These are phyloP conservation scores for Pteropus alecto DNA, from an alignment of 2,113 vertebrate species.

Conservation along the genomic window DNA sequence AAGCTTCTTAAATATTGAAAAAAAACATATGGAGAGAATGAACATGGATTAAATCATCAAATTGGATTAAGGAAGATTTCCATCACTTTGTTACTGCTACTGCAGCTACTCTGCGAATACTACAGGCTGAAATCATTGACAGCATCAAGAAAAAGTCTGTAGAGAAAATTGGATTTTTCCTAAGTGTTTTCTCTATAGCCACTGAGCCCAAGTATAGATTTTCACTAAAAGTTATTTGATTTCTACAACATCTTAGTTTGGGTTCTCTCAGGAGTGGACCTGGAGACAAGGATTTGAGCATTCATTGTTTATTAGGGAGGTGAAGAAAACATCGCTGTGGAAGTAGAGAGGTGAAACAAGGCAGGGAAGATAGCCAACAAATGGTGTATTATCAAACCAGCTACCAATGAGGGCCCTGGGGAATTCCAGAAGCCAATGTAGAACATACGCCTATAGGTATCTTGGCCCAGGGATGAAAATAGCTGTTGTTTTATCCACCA, in stretches of 20 bases:
- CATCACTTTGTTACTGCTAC: neutral
- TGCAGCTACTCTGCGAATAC: neutral
- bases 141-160: too few species aligned
- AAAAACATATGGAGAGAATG: neutral
- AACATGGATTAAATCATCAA: neutral
- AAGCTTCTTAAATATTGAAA: neutral
- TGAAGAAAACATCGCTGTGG: neutral
- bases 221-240: neutral
- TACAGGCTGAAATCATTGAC: neutral
- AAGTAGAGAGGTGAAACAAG: too few species aligned
- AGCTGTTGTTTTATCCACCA: neutral
- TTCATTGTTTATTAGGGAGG: neutral
- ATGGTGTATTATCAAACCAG: neutral
- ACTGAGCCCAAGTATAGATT: neutral
- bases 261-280: neutral
- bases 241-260: neutral
- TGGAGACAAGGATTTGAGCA: neutral
- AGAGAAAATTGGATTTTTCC: too few species aligned
- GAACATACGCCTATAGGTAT: neutral
- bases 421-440: neutral
- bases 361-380: neutral
- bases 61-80: neutral
- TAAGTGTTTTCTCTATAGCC: neutral
- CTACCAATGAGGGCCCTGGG: neutral
- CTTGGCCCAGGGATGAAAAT: neutral